Base-by-base conservation (phyloP, 2,113 vertebrate species). In the Piprites chloris region DNA sequence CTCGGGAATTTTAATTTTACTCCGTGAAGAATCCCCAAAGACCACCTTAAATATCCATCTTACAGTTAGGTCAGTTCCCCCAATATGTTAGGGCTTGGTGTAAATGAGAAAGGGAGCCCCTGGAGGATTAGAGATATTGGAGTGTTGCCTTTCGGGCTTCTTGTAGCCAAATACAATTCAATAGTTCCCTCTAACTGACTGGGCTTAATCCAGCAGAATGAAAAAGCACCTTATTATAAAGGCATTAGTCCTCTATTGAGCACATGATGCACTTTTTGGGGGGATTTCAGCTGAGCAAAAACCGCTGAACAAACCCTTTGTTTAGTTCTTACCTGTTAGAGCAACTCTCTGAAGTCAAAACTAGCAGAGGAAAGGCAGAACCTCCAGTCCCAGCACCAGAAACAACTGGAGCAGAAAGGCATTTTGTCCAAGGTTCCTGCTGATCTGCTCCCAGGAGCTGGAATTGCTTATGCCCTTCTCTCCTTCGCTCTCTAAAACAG, bases 71-170 rank as follows among this genome's bases (percentile, higher is more conserved):
- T 83, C 76, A 80, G 84, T 75, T 84, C 79, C 72, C 80, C 58
- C 85, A 84, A 61, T 89, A 94, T 75, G 80, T 92, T 87, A 78
- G 12, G 59, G 85, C 82, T 95, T 87, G 58, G 84, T 90, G 89
- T 80, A 92, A 93, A 93, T 82, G 79, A 95, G 58, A 94, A 88
- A 81, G 75, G n/a, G 41, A 89, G 53, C 75, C 94, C 92, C 88
- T 62, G 80, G 96, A 95, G 94, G 75, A 88, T 83, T 33, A 1
- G 55, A 81, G 56, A 93, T 88, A 92, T 90, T 83, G 88, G 90
- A 94, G 82, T 56, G 42, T 72, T 93, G 76, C 79, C 42, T 90
- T 76, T 66, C 8, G 24, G 79, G 79, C 50, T 95, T 92, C 69
- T 58, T 88, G 83, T 68, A 95, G 80, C 83, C 85, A 80, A 91